Evolutionary conservation across 2,113 vertebrate genomes (phyloP).

Genomic region (Holacanthus passer): DNA sequence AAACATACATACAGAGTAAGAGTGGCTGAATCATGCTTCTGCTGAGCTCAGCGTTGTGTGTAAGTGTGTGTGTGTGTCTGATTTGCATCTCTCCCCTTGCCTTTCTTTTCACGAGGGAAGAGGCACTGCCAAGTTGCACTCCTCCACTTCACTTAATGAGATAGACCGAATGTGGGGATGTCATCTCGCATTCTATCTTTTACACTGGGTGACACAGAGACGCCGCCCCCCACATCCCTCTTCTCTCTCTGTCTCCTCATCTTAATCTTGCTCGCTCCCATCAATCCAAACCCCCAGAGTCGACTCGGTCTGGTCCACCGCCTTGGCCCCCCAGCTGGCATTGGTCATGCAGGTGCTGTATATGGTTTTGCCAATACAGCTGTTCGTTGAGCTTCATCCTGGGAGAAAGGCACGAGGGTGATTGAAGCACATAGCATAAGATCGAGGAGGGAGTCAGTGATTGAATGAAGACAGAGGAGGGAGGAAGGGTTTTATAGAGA

Average conservation of each 20-base stretch:
- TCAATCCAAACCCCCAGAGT: constrained; percentile 57
- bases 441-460: constrained; percentile 27
- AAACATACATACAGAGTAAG: constrained; percentile 45
- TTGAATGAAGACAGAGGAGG: constrained; percentile 44
- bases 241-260: constrained; percentile 20
- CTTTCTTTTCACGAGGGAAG: constrained; percentile 55
- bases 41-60: constrained; percentile 75
- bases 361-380: constrained; percentile 75
- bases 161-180: constrained; percentile 62
- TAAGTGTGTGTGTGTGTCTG: constrained; percentile 43
- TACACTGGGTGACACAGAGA: constrained; percentile 49
- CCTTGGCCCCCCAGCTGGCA: constrained; percentile 10
- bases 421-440: constrained; percentile 42
- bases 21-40: constrained; percentile 55
- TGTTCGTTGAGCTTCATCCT: constrained; percentile 42
- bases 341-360: constrained; percentile 59
- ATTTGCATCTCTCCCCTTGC: constrained; percentile 50
- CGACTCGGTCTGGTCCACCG: constrained; percentile 30
- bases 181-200: constrained; percentile 70
- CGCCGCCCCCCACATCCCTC: neutral
- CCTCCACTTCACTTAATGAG: constrained; percentile 76
- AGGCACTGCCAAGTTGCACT: constrained; percentile 60
- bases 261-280: constrained; percentile 22
- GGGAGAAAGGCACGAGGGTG: constrained; percentile 19
- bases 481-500: constrained; percentile 4